Evolutionary conservation across 2,113 vertebrate species (phyloP).

Genomic region (Fulmarus glacialis): DNA sequence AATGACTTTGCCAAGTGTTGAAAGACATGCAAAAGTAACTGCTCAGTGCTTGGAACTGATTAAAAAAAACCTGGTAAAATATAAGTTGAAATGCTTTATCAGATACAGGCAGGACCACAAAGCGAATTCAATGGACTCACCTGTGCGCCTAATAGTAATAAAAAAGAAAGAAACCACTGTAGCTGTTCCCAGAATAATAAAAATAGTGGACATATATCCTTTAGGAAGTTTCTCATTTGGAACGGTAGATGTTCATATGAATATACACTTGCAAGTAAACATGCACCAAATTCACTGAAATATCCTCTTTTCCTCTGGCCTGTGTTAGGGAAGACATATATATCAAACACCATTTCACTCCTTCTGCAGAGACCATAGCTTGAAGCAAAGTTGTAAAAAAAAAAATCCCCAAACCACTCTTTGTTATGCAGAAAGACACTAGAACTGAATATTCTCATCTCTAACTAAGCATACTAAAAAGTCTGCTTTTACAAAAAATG

Average conservation of each 20-base stretch:
- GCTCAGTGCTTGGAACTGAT: background rate
- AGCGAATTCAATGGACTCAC: constrained; percentile 1
- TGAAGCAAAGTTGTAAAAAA: background rate
- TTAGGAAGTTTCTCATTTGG: background rate
- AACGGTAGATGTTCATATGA: background rate
- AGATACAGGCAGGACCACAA: background rate
- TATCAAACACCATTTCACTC: background rate
- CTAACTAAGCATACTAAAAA: background rate
- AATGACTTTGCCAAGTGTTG: background rate
- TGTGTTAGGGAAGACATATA: background rate
- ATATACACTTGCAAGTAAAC: background rate
- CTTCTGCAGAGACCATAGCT: background rate
- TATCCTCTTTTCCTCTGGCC: background rate
- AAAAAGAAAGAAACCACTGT: background rate
- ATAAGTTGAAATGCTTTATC: background rate
- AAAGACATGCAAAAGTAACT: background rate
- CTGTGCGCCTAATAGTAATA: background rate
- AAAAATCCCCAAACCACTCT: accelerated
- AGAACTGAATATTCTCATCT: background rate
- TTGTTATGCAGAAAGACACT: background rate
- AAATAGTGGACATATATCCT: background rate
- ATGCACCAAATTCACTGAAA: background rate
- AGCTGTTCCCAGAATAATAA: background rate
- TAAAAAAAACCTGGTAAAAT: constrained; percentile 12
- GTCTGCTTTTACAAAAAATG: background rate